These are phyloP conservation scores for Catocala nupta DNA, from an alignment of 2,888 invertebrate species.

Conservation along the genomic window DNA sequence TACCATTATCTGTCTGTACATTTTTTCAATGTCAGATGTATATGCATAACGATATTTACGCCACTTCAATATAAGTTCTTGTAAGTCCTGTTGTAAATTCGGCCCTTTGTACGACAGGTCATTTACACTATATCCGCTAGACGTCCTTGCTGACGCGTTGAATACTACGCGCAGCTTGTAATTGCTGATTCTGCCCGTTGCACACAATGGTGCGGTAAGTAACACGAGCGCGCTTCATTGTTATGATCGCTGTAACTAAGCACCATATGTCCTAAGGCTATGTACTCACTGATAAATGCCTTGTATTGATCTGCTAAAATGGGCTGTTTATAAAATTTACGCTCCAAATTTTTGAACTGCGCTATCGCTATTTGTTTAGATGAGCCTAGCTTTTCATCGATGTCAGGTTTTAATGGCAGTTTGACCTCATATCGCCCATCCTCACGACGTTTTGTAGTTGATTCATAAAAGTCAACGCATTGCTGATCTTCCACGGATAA, in stretches of 20 bases:
- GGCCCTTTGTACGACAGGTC: slow-evolving; percentile 23
- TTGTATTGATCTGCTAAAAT: slow-evolving; percentile 8
- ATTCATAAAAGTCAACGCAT: slow-evolving; percentile 9
- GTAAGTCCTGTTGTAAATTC: slow-evolving; percentile 34
- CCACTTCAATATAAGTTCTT: slow-evolving; percentile 27
- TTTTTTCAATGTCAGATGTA: slow-evolving; percentile 20
- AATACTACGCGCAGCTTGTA: background rate
- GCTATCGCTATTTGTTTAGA: slow-evolving; percentile 10
- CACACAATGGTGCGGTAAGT: slow-evolving; percentile 14
- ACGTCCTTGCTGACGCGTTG: slow-evolving; percentile 8
- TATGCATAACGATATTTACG: slow-evolving; percentile 25
- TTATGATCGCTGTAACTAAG: background rate
- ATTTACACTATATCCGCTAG: slow-evolving; percentile 6
- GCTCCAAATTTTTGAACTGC: slow-evolving; percentile 10
- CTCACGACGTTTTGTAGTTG: slow-evolving; percentile 1
- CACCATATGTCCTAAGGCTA: slow-evolving; percentile 6
- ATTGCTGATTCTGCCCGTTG: slow-evolving; percentile 3
- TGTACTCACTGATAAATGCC: slow-evolving; percentile 9
- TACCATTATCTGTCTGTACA: slow-evolving; percentile 25
- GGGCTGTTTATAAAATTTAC: background rate
- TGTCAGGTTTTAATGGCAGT: slow-evolving; percentile 10
- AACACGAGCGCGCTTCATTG: background rate
- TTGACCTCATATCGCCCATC: slow-evolving; percentile 9
- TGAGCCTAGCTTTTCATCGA: slow-evolving; percentile 4
- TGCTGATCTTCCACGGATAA: slow-evolving; percentile 9